phyloP scores from a whole-genome alignment of 2,797 vertebrate species.

The Okamejei kenojei region DNA sequence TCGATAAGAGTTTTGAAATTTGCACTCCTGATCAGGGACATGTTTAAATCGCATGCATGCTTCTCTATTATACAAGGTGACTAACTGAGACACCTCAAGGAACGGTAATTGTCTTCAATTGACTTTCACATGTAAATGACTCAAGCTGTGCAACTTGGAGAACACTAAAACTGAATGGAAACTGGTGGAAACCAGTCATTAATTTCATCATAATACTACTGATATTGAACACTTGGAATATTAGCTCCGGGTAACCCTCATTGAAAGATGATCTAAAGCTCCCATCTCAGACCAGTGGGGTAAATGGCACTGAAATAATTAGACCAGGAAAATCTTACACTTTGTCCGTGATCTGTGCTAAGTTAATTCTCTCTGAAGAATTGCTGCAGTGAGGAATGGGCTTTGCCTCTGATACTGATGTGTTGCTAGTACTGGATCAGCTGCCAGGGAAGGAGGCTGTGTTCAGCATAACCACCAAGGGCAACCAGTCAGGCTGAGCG shows the following conservation, averaged over 20 bases:
- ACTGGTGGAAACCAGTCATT: slow-evolving; percentile 10
- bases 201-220: slow-evolving; percentile 17
- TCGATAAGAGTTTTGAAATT: slow-evolving; percentile 18
- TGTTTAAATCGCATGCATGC: background rate
- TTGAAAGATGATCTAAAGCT: slow-evolving; percentile 17
- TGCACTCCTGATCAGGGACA: background rate
- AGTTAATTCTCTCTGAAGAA: slow-evolving; percentile 14
- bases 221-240: slow-evolving; percentile 34
- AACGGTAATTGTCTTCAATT: slow-evolving; percentile 1
- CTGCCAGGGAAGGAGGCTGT: no score
- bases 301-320: background rate
- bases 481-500: background rate
- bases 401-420: background rate
- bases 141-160: slow-evolving; percentile 5
- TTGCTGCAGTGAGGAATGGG: background rate
- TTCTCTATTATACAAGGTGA: slow-evolving; percentile 32
- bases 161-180: slow-evolving; percentile 9
- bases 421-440: background rate
- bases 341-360: background rate
- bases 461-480: background rate
- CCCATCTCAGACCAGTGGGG: slow-evolving; percentile 3
- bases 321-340: background rate
- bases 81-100: background rate
- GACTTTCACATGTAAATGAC: slow-evolving; percentile 2
- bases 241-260: slow-evolving; percentile 29